A percentile compares a stretch with the other conserved stretches of the same genome.
Conservation (phyloP, 1,140 invertebrate genomes). For the Gryllus bimaculatus region DNA sequence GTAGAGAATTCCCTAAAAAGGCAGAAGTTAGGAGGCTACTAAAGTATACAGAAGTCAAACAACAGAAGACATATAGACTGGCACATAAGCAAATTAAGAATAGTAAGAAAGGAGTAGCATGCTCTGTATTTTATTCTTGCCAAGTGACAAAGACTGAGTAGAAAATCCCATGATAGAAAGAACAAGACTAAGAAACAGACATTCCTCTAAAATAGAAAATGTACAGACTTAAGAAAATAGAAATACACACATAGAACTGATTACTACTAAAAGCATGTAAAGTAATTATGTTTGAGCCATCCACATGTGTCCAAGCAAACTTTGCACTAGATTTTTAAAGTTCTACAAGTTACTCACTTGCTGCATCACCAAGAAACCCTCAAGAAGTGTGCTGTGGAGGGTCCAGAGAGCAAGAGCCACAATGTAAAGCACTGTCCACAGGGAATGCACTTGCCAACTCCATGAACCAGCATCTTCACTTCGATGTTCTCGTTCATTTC, state of each 20-base stretch:
- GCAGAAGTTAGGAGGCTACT: not conserved
- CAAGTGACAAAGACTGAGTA: too few relatives aligned
- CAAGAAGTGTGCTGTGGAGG: constrained; percentile 43
- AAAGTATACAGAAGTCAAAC: not conserved
- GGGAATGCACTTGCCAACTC: constrained; percentile 42
- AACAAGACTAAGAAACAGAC: too few relatives aligned
- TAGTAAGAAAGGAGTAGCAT: not conserved
- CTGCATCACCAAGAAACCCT: constrained; percentile 30
- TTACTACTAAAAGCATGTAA: too few relatives aligned
- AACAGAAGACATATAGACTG: not conserved
- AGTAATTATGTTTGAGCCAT: too few relatives aligned
- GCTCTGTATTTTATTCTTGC: not conserved
- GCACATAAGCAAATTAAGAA: not conserved
- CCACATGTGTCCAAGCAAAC: too few relatives aligned
- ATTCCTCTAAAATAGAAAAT: too few relatives aligned
- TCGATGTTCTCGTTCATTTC: constrained; percentile 31
- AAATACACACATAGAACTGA: too few relatives aligned
- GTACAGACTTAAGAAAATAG: too few relatives aligned
- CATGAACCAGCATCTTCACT: constrained; percentile 29
- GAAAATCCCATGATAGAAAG: too few relatives aligned
- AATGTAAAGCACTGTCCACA: constrained; percentile 47
- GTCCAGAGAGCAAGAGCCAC: constrained; percentile 41
- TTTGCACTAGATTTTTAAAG: too few relatives aligned
- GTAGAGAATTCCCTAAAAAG: constrained; percentile 1
- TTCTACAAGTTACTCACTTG: not conserved